Base-by-base conservation (phyloP, 2,113 vertebrate species). In the Gila orcuttii region DNA sequence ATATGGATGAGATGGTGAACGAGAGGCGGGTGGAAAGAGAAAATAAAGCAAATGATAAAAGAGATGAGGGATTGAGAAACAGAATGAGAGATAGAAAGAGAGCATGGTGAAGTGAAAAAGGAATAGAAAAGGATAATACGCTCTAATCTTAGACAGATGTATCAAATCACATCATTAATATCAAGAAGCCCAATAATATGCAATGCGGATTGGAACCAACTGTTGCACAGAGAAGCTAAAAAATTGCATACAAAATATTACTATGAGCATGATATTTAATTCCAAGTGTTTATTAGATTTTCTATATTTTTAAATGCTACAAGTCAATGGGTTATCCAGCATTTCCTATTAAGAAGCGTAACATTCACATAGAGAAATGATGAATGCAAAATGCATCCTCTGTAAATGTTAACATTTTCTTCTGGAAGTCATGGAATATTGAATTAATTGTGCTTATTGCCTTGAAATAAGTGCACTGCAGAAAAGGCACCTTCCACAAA, bases 31-130 rank as follows among this genome's bases (percentile, higher is more conserved):
- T 66, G 25, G 36, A 79, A 57, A 12, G 36, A 55, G n/a, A 69
- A 45, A 64, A 2, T 62, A 68, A 82, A 36, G n/a, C 23, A 36
- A 47, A 66, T 66, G 15, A 52, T 69, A 33, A 79, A 81, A 50
- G 21, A 84, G 13, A 50, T 31, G 77, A 31, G 68, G n/a, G 9
- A 80, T 68, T n/a, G 19, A 68, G 45, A 87, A 76, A 47, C 31
- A 50, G 36, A 60, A 66, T 21, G 45, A n/a, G 33, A 50, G 52
- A 86, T 23, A 36, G 55, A 52, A 69, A 86, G 77, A n/a, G 68
- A 39, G 68, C n/a, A 50, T 28, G 50, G 15, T 77, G 75, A 55
- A 33, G 17, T 52, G 7, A 55, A 77, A 77, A 31, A 21, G 3
- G 47, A 73, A 73, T 55, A 57, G 50, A 19, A 31, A 77, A 33